These are phyloP conservation scores for Nothocercus julius DNA, from an alignment of 2,113 vertebrate species.

Conservation along the genomic window DNA sequence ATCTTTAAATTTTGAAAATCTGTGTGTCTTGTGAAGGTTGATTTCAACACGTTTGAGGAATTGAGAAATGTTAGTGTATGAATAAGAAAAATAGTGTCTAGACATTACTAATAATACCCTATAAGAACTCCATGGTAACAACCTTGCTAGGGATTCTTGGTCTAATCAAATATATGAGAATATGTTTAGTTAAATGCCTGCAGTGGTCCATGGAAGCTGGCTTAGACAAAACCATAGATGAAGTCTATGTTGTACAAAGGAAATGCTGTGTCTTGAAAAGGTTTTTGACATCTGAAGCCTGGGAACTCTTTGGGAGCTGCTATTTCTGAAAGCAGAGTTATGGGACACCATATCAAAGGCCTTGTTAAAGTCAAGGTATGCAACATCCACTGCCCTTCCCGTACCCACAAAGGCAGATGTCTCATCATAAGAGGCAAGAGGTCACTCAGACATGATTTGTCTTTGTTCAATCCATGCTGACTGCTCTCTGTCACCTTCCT, in stretches of 20 bases:
- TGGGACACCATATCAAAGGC: neutral
- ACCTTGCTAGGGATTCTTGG: rapidly evolving
- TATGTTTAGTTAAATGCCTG: neutral
- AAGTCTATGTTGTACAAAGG: neutral
- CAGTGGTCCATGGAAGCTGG: neutral
- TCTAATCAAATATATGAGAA: neutral
- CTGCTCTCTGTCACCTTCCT: no score
- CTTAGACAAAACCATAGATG: neutral
- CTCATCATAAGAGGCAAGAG: neutral
- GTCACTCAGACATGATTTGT: no score
- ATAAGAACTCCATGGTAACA: neutral
- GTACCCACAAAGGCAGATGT: neutral
- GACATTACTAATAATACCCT: neutral
- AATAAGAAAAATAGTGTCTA: neutral
- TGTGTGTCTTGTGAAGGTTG: neutral
- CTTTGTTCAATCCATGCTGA: no score
- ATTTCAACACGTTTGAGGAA: neutral
- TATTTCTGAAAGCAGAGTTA: neutral
- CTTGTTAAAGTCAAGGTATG: neutral
- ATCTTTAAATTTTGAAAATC: neutral
- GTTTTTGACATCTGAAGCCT: neutral
- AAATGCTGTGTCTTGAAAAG: neutral
- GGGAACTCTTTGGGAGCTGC: neutral
- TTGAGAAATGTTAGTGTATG: neutral
- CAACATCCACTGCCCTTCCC: neutral